Conservation (phyloP, 2,113 vertebrate species). For the Indicator indicator region DNA sequence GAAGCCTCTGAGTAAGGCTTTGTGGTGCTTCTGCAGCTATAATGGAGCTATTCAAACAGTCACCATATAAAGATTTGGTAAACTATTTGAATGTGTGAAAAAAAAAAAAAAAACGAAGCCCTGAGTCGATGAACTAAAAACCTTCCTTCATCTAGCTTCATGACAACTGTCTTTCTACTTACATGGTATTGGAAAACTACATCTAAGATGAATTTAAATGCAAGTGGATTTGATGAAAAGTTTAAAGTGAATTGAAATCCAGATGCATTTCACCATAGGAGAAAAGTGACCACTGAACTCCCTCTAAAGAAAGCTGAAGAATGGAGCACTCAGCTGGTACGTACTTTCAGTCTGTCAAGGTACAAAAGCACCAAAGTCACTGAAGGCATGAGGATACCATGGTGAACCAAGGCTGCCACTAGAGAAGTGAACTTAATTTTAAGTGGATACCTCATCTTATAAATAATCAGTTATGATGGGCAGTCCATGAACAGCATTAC, state of each 20-base stretch:
- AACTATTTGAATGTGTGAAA: neutral
- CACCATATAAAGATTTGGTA: neutral
- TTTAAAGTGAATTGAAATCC: neutral
- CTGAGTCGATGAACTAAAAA: neutral
- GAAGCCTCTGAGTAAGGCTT: neutral
- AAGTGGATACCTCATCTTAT: neutral
- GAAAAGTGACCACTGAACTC: neutral
- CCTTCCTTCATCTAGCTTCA: neutral
- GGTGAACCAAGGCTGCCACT: neutral
- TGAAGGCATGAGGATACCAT: neutral
- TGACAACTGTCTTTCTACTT: neutral
- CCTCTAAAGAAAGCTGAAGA: neutral
- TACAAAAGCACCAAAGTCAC: neutral
- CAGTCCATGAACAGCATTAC: neutral
- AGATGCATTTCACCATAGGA: neutral
- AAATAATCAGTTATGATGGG: neutral
- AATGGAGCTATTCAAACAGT: neutral
- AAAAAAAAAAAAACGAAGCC: neutral
- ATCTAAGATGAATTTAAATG: neutral
- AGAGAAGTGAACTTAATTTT: neutral
- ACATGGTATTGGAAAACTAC: neutral
- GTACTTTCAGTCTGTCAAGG: neutral
- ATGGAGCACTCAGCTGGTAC: neutral
- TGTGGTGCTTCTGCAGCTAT: neutral
- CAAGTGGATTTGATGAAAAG: neutral